A percentile compares a stretch with the other conserved stretches of the same genome.
phyloP scores from a whole-genome alignment of 2,113 vertebrate species.

The Heliornis fulica region DNA sequence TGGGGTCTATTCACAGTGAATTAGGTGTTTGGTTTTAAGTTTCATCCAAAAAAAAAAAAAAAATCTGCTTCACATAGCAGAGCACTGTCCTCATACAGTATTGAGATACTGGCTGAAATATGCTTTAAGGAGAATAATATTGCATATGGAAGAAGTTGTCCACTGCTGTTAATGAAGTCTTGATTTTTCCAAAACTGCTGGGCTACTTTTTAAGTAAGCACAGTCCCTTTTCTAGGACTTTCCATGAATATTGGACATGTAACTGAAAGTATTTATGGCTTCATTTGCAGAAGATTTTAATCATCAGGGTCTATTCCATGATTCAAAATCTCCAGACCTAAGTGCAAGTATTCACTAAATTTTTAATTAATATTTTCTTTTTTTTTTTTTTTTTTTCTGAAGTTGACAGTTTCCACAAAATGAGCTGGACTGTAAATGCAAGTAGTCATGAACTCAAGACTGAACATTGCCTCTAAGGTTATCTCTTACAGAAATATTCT shows the following conservation, averaged over 20 bases:
- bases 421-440: not conserved
- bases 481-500: not conserved
- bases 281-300: not conserved
- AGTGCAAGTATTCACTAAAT: not conserved
- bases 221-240: not conserved
- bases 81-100: not conserved
- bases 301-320: accelerated
- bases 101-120: not conserved
- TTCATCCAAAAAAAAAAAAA: not conserved
- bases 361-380: not conserved
- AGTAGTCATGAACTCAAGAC: not conserved
- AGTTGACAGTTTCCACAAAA: not conserved
- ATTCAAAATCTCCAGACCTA: not conserved
- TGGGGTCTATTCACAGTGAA: not conserved
- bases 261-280: not conserved
- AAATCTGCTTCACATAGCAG: not conserved
- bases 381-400: not conserved
- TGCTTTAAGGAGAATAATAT: not conserved
- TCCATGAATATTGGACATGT: not conserved
- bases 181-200: not conserved
- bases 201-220: not conserved
- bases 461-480: not conserved
- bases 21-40: not conserved
- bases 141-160: not conserved
- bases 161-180: not conserved